phyloP scores from a whole-genome alignment of 1,140 invertebrate genomes.

The Macrobrachium nipponense region DNA sequence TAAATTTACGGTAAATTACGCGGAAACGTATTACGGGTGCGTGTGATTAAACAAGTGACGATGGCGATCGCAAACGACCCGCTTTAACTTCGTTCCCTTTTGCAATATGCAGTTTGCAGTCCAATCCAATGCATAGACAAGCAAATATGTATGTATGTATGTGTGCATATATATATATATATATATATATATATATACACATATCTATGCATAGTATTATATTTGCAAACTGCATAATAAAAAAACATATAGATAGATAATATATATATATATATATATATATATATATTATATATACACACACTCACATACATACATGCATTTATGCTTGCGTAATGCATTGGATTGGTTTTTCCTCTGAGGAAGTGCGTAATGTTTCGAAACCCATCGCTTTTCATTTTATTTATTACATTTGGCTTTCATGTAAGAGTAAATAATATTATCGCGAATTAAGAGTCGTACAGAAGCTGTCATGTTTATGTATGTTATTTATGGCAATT shows the following conservation, averaged over 20 bases:
- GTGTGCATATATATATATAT: slow-evolving; percentile 4
- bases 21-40: too few relatives aligned
- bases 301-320: neutral
- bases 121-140: neutral
- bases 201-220: neutral
- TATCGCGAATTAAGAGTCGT: too few relatives aligned
- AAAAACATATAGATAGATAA: neutral
- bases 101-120: too few relatives aligned
- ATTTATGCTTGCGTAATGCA: neutral
- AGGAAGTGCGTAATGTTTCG: neutral
- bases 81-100: too few relatives aligned
- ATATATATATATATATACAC: slow-evolving; percentile 11
- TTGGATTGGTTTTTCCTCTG: neutral
- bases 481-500: too few relatives aligned
- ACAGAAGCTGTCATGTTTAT: too few relatives aligned
- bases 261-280: slow-evolving; percentile 2
- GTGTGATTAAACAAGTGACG: too few relatives aligned
- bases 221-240: too few relatives aligned
- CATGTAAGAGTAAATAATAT: too few relatives aligned
- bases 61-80: too few relatives aligned
- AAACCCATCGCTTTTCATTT: neutral
- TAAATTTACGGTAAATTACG: too few relatives aligned
- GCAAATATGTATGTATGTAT: slow-evolving; percentile 3
- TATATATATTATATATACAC: slow-evolving; percentile 1
- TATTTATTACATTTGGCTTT: neutral